Evolutionary conservation across 2,797 vertebrate genomes (phyloP).

Genomic region (Melanogrammus aeglefinus): DNA sequence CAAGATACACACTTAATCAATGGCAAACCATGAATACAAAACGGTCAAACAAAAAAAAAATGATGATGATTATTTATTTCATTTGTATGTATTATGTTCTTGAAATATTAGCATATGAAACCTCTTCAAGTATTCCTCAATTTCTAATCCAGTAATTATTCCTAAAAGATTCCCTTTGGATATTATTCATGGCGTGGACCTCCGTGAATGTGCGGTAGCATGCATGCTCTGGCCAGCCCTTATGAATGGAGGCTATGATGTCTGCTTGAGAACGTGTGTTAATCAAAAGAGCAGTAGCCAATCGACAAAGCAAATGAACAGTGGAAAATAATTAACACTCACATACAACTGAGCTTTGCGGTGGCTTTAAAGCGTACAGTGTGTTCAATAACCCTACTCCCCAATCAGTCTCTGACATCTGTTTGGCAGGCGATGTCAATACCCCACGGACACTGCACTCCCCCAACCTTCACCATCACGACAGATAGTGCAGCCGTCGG

Average conservation of each 20-base stretch:
- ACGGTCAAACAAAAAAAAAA: too few relatives aligned
- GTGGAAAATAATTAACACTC: conserved; percentile 56
- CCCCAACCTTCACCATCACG: conserved; percentile 23
- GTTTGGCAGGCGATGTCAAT: conserved; percentile 26
- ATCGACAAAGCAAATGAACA: conserved; percentile 29
- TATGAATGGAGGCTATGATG: background rate
- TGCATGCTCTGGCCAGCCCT: background rate
- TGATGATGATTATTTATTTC: background rate
- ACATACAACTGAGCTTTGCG: conserved; percentile 46
- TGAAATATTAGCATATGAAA: background rate
- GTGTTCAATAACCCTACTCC: conserved; percentile 30
- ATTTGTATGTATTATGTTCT: background rate
- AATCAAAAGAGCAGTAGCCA: background rate
- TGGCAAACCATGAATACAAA: background rate
- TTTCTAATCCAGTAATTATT: too few relatives aligned
- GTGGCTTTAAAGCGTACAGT: conserved; percentile 29
- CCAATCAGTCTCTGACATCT: conserved; percentile 40
- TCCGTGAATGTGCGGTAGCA: background rate
- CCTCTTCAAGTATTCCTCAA: too few relatives aligned
- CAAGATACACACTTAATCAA: background rate
- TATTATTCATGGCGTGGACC: background rate
- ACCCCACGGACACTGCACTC: conserved; percentile 20
- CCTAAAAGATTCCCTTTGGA: background rate
- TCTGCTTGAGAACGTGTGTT: conserved; percentile 2
- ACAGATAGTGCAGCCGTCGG: conserved; percentile 8